These are phyloP conservation scores for Drosophila leontia DNA, from an alignment of 1,140 invertebrate genomes.

Conservation along the genomic window DNA sequence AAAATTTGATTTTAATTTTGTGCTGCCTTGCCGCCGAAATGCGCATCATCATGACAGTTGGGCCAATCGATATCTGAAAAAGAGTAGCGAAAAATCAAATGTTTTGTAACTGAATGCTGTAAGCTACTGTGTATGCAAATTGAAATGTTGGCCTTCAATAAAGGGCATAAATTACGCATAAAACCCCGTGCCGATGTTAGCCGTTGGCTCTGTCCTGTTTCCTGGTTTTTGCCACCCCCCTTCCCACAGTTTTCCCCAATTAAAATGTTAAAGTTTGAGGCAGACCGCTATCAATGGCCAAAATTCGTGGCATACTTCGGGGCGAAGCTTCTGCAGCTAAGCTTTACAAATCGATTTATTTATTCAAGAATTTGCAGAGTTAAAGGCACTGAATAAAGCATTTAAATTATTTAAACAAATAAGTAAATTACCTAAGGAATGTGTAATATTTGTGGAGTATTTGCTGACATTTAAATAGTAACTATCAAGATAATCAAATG, in stretches of 20 bases:
- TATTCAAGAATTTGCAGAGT: not conserved
- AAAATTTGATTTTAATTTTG: constrained; percentile 63
- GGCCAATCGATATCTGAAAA: constrained; percentile 45
- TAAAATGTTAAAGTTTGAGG: constrained; percentile 15
- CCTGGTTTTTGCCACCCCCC: not conserved
- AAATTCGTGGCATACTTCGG: constrained; percentile 16
- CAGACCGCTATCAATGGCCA: not conserved
- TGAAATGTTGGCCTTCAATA: not conserved
- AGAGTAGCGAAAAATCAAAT: constrained; percentile 2
- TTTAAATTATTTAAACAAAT: not conserved
- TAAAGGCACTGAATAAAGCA: not conserved
- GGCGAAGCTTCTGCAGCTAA: not conserved
- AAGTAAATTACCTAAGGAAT: not conserved
- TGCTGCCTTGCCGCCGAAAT: constrained; percentile 25
- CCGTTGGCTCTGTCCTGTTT: not conserved
- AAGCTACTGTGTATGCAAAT: constrained; percentile 1
- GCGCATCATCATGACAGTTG: constrained; percentile 37
- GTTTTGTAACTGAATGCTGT: not conserved
- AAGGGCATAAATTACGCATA: constrained; percentile 11
- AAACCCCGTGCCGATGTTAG: not conserved
- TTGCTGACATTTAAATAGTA: not conserved
- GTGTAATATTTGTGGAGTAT: not conserved
- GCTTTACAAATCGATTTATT: not conserved
- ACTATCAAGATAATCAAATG: not conserved
- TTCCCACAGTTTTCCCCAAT: constrained; percentile 14